A percentile compares a stretch with the other conserved stretches of the same genome.
Conservation (phyloP, 1,140 invertebrate genomes). For the Heliconius nattereri region DNA sequence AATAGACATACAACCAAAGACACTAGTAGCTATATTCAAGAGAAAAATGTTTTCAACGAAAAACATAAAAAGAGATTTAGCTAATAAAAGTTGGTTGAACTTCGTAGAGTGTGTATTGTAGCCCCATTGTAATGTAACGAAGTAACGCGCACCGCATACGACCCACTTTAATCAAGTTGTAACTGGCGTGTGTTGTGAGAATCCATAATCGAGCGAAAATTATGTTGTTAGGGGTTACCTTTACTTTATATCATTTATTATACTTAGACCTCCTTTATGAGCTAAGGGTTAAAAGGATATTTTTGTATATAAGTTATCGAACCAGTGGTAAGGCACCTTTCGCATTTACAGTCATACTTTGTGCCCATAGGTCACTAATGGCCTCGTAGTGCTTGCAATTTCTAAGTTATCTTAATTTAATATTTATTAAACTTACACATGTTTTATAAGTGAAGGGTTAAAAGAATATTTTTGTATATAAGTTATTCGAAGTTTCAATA, state of each 20-base stretch:
- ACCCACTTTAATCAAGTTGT: constrained; percentile 67
- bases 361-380: too few relatives aligned
- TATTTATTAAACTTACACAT: not conserved
- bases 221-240: constrained; percentile 52
- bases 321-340: too few relatives aligned
- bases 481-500: not conserved
- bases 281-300: not conserved
- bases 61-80: constrained; percentile 10
- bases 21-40: not conserved
- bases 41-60: not conserved
- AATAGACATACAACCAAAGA: not conserved
- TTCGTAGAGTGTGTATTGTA: constrained; percentile 39
- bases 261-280: not conserved
- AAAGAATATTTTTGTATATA: not conserved
- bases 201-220: constrained; percentile 67
- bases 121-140: constrained; percentile 59
- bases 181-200: constrained; percentile 56
- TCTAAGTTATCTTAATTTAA: not conserved
- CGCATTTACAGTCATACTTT: too few relatives aligned
- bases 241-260: constrained; percentile 19
- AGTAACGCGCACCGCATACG: constrained; percentile 70
- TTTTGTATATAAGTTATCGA: not conserved
- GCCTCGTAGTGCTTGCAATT: too few relatives aligned
- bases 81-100: constrained; percentile 30
- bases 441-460: not conserved